A percentile compares a stretch with the other conserved stretches of the same genome.
Conservation (phyloP, 2,113 vertebrate species). For the Pollachius pollachius region DNA sequence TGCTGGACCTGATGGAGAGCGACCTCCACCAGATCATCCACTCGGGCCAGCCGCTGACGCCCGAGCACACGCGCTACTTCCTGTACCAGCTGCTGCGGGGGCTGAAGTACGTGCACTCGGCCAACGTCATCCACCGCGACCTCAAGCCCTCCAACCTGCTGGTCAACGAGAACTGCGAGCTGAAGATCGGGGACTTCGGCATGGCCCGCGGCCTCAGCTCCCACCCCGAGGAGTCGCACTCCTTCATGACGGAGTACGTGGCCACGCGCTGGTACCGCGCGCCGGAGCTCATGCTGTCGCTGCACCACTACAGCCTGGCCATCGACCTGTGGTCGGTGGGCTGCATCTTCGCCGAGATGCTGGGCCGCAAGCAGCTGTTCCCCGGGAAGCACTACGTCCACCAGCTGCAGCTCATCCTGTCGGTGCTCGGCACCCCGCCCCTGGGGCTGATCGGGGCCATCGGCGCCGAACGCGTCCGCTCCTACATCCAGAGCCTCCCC, state of each 20-base stretch:
- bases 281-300: conserved; percentile 88
- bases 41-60: conserved; percentile 82
- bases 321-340: conserved; percentile 96
- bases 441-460: conserved; percentile 82
- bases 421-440: conserved; percentile 85
- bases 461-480: conserved; percentile 86
- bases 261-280: conserved; percentile 96
- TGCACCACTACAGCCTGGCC: conserved; percentile 89
- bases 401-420: conserved; percentile 91
- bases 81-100: conserved; percentile 94
- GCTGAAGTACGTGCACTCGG: conserved; percentile 95
- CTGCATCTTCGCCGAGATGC: conserved; percentile 96
- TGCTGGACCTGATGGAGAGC: conserved; percentile 96
- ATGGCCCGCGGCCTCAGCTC: conserved; percentile 90
- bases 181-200: conserved; percentile 96
- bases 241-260: conserved; percentile 95
- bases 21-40: conserved; percentile 98
- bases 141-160: conserved; percentile 94
- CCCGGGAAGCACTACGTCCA: conserved; percentile 91
- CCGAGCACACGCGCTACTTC: conserved; percentile 95
- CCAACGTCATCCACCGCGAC: conserved; percentile 95
- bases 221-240: conserved; percentile 81
- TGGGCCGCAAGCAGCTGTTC: conserved; percentile 89
- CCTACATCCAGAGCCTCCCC: conserved; percentile 87
- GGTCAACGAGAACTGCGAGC: conserved; percentile 96